These are phyloP conservation scores for Indicator indicator DNA, from an alignment of 2,113 vertebrate genomes.

Conservation along the genomic window DNA sequence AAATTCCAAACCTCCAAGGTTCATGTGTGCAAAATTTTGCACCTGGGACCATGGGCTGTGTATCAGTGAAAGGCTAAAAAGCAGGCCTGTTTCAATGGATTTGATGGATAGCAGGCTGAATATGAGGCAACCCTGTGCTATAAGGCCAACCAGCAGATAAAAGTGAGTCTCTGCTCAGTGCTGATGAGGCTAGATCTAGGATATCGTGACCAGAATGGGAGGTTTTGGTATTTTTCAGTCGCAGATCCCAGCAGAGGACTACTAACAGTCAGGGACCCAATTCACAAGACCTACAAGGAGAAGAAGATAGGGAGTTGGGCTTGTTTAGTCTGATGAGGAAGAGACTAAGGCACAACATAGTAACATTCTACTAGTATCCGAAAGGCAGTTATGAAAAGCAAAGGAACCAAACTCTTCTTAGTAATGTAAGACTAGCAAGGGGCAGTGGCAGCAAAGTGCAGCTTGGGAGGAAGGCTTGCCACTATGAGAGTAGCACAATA, in stretches of 20 bases:
- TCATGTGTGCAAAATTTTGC: neutral
- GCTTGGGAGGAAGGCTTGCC: neutral
- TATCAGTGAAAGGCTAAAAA: neutral
- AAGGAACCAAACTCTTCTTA: neutral
- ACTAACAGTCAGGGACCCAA: no score
- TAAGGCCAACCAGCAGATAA: neutral
- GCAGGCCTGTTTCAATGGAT: neutral
- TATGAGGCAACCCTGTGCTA: neutral
- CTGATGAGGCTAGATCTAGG: neutral
- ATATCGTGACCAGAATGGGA: neutral
- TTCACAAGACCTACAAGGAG: accelerated
- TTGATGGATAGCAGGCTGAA: neutral
- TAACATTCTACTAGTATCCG: neutral
- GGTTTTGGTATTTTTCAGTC: neutral
- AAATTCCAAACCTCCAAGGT: neutral
- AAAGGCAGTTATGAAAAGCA: neutral
- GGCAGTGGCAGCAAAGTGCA: neutral
- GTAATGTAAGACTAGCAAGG: neutral
- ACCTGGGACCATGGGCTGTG: accelerated
- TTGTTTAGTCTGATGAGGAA: neutral
- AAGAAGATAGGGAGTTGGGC: neutral
- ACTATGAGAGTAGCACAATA: neutral
- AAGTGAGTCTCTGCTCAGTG: neutral
- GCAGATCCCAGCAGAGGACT: neutral
- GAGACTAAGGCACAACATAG: neutral